These are phyloP conservation scores for Sanderia malayensis DNA, from an alignment of 30 jellyfish, hydroid and myxozoan genomes.

Conservation along the genomic window DNA sequence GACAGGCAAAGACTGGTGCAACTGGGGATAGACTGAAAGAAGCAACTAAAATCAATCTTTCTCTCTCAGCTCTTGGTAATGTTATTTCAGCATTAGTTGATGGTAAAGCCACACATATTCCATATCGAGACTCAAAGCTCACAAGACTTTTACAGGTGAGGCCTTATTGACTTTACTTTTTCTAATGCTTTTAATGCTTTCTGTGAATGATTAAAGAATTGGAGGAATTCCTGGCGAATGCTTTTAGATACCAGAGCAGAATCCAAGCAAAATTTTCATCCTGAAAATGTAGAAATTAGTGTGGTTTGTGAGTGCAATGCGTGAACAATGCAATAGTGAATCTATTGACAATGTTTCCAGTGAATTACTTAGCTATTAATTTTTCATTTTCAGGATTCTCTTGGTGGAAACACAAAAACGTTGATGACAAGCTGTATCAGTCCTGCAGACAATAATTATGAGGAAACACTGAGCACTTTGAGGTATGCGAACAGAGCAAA, in stretches of 20 bases:
- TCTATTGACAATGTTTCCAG: too few relatives aligned
- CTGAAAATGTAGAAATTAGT: too few relatives aligned
- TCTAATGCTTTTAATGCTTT: too few relatives aligned
- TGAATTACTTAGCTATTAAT: too few relatives aligned
- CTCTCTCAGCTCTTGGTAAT: slow-evolving; percentile 95
- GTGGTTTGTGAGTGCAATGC: too few relatives aligned
- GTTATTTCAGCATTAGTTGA: slow-evolving; percentile 98
- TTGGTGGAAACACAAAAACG: slow-evolving; percentile 95
- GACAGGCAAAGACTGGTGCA: slow-evolving; percentile 98
- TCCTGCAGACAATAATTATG: slow-evolving; percentile 96
- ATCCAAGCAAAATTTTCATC: too few relatives aligned
- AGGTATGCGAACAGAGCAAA: slow-evolving; percentile 98
- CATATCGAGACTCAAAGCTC: slow-evolving; percentile 93
- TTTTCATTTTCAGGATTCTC: slow-evolving; percentile 82
- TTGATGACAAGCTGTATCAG: slow-evolving; percentile 93
- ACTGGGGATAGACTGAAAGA: slow-evolving; percentile 92
- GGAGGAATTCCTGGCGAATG: too few relatives aligned
- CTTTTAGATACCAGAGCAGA: too few relatives aligned
- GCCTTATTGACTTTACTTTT: neutral
- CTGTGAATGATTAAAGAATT: too few relatives aligned
- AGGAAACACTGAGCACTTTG: slow-evolving; percentile 91
- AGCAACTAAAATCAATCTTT: slow-evolving; percentile 92
- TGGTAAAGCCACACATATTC: slow-evolving; percentile 95
- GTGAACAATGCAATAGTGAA: too few relatives aligned
- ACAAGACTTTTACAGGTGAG: slow-evolving; percentile 92